These are phyloP conservation scores for Chondrilla cf. caribensis DNA, from an alignment of 37 sponge, comb jelly and placozoan genomes.

Conservation along the genomic window DNA sequence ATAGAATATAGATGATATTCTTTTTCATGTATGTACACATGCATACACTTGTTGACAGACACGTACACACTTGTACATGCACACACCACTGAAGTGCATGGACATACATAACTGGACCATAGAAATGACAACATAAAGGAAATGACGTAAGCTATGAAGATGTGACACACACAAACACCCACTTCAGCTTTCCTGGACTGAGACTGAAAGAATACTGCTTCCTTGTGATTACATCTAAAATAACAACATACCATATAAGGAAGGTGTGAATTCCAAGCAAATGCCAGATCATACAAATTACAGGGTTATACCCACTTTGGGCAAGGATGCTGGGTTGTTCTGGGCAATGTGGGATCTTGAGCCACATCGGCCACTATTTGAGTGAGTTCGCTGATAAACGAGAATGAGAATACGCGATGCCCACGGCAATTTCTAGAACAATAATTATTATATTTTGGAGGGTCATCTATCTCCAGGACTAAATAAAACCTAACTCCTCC, in stretches of 20 bases:
- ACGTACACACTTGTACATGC: no score
- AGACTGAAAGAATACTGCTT: conserved; percentile 96
- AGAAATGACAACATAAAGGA: no score
- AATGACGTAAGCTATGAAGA: background rate
- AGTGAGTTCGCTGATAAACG: conserved; percentile 78
- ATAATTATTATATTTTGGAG: no score
- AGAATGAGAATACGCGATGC: background rate
- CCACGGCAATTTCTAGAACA: no score
- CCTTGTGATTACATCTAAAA: conserved; percentile 77
- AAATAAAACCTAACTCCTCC: no score
- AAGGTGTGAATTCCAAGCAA: no score
- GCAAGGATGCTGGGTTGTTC: conserved; percentile 93
- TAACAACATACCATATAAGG: background rate
- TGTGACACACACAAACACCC: background rate
- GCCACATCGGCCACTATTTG: conserved; percentile 97
- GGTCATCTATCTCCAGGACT: no score
- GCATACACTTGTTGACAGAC: no score
- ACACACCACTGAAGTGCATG: no score
- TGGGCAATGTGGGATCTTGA: conserved; percentile 95
- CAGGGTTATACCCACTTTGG: conserved; percentile 60
- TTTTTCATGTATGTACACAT: no score
- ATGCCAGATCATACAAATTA: background rate
- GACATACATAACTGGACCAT: no score
- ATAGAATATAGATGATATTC: no score
- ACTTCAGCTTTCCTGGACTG: conserved; percentile 91